Evolutionary conservation across 2,888 invertebrate species (phyloP), one percentile per base, ranked within the genome.

Genomic region (Macrosoma leucophasiata): DNA sequence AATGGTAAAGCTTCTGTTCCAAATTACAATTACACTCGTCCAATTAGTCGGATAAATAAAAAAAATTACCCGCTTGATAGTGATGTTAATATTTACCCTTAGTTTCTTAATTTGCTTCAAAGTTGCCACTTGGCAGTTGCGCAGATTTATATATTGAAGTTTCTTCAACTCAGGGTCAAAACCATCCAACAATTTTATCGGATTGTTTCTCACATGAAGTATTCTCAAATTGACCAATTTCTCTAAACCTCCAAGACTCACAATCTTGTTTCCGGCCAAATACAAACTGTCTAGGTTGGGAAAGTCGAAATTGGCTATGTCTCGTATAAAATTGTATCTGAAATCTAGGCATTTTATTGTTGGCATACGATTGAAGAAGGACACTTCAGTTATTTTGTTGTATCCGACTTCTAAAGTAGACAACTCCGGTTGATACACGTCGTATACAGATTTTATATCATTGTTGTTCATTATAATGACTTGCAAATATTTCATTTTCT

Each of bases 191-290:
- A 71, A 63, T 27, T 64, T 77, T 36, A 89, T 75, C 7, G 81
- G 85, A 66, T 95, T 95, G 24, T 86, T 84, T 1, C 94, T 87
- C 18, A 94, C 64, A 55, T 95, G 94, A 8, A 95, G 67, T 10
- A 91, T 87, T 39, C 87, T 86, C 37, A 95, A 65, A 50, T 88
- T 87, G 0, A 62, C 56, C 47, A 92, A 74, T 21, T 64, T 74
- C 9, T 86, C 84, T n/a, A 93, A 49, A 2, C 89, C 89, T 21
- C 85, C 77, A n/a, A 94, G 55, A 11, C 59, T 73, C 1, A 76
- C 77, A 27, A 94, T 87, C 20, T 89, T 89, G 64, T 94, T 94
- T 31, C 91, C 88, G 26, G 91, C 91, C 36, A 94, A 66, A 63
- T 93, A 95, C 1, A 96, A 71, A 47, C 90, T 90, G 50, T 91